phyloP scores from a whole-genome alignment of 2,797 vertebrate species.

The Trachurus trachurus region DNA sequence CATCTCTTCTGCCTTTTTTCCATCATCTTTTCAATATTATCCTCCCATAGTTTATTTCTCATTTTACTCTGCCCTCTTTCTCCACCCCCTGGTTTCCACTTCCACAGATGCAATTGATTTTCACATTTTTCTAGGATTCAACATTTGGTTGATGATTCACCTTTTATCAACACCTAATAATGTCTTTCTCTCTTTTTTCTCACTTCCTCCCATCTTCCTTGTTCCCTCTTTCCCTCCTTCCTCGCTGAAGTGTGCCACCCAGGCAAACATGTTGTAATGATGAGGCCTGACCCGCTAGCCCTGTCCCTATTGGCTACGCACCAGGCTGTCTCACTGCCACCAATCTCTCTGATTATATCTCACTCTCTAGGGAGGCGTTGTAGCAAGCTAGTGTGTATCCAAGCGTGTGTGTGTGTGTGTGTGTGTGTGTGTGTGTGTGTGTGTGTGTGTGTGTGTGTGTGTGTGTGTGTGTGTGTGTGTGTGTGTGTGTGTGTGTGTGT shows the following conservation, averaged over 20 bases:
- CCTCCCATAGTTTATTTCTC: neutral
- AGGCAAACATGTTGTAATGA: conserved; percentile 75
- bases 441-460: conserved; percentile 18
- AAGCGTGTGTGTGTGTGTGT: conserved; percentile 20
- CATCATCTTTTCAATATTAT: neutral
- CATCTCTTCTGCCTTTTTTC: neutral
- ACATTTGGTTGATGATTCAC: neutral
- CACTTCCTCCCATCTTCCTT: neutral
- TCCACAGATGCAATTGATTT: neutral
- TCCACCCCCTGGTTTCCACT: neutral
- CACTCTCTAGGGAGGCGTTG: conserved; percentile 81
- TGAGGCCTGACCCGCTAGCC: conserved; percentile 78
- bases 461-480: conserved; percentile 24
- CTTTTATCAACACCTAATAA: neutral
- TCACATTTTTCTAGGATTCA: neutral
- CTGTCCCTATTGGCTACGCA: conserved; percentile 70
- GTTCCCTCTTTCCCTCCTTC: neutral
- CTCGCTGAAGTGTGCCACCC: conserved; percentile 62
- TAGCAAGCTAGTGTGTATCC: conserved; percentile 47
- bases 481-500: conserved; percentile 28
- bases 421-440: conserved; percentile 15
- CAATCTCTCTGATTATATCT: conserved; percentile 84
- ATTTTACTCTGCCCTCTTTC: neutral
- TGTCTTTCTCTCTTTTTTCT: neutral
- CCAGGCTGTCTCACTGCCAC: conserved; percentile 73